Conservation (phyloP, 2,888 invertebrate species). For the Lamproptera curius region DNA sequence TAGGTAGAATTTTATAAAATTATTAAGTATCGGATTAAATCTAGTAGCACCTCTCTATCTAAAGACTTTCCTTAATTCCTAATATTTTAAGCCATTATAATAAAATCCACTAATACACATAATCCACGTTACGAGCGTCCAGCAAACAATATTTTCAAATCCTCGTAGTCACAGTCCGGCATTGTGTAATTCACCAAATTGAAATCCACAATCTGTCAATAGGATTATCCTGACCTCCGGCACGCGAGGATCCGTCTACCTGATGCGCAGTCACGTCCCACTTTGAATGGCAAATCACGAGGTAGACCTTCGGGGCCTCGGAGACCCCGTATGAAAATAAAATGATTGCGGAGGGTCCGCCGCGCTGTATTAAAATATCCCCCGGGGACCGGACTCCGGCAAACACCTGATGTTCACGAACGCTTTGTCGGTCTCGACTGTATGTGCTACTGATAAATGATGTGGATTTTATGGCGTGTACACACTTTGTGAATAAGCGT, state of each 20-base stretch:
- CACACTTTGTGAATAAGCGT: not conserved
- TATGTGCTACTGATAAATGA: constrained; percentile 53
- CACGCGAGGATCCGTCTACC: constrained; percentile 43
- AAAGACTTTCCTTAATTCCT: too few species aligned
- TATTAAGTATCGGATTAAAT: too few species aligned
- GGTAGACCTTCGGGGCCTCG: constrained; percentile 69
- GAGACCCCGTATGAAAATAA: constrained; percentile 73
- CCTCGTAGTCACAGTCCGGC: too few species aligned
- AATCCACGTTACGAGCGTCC: too few species aligned
- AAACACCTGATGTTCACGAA: constrained; percentile 67
- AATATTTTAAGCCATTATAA: too few species aligned
- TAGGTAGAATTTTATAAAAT: too few species aligned
- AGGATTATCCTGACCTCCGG: constrained; percentile 65
- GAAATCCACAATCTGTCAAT: constrained; percentile 59
- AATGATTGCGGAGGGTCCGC: constrained; percentile 70
- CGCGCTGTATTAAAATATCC: constrained; percentile 70
- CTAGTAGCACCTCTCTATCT: too few species aligned
- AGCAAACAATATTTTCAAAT: too few species aligned
- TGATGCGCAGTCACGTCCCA: constrained; percentile 53
- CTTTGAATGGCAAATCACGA: constrained; percentile 75
- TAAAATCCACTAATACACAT: too few species aligned
- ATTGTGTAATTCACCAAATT: constrained; percentile 47
- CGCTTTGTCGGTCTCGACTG: constrained; percentile 53
- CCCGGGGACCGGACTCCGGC: constrained; percentile 47
- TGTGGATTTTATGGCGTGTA: constrained; percentile 29